A percentile compares a stretch with the other conserved stretches of the same genome.
phyloP scores from a whole-genome alignment of 2,888 invertebrate species.

The Myopa testacea region DNA sequence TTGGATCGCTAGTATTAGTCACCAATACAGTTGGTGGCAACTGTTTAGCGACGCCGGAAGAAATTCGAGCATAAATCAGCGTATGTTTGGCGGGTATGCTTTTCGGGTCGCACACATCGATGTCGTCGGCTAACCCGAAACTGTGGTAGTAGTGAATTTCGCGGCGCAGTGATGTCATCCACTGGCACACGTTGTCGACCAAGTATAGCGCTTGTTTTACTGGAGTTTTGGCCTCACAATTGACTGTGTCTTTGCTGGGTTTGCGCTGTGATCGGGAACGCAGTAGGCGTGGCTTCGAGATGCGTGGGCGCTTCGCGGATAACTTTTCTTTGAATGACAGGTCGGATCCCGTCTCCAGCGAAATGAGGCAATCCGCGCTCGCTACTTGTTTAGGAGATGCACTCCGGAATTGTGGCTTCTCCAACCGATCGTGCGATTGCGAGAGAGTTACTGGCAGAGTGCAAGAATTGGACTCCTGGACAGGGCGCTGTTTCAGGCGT shows the following conservation, averaged over 20 bases:
- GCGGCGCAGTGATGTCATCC: conserved; percentile 64
- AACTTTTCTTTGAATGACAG: background rate
- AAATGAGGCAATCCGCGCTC: conserved; percentile 42
- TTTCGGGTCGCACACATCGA: conserved; percentile 60
- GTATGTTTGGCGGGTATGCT: conserved; percentile 61
- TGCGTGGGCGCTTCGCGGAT: conserved; percentile 45
- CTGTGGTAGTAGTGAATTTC: conserved; percentile 60
- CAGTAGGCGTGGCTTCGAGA: conserved; percentile 52
- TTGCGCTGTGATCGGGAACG: conserved; percentile 26
- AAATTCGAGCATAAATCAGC: conserved; percentile 34
- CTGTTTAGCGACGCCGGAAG: background rate
- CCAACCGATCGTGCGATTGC: conserved; percentile 30
- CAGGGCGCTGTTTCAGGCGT: conserved; percentile 50
- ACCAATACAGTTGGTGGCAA: conserved; percentile 15
- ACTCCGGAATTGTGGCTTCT: background rate
- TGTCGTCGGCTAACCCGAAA: conserved; percentile 48
- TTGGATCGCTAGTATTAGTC: conserved; percentile 41
- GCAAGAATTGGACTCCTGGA: background rate
- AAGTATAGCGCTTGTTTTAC: conserved; percentile 50
- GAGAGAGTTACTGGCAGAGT: conserved; percentile 28
- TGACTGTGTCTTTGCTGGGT: background rate
- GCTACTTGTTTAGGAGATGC: conserved; percentile 14
- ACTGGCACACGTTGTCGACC: conserved; percentile 62
- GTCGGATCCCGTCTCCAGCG: background rate
- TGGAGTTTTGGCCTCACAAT: conserved; percentile 4